Percentiles rank a stretch among this genome's conserved stretches.
These are phyloP conservation scores for Atherinomorus stipes DNA, from an alignment of 2,113 vertebrate species.

Conservation along the genomic window DNA sequence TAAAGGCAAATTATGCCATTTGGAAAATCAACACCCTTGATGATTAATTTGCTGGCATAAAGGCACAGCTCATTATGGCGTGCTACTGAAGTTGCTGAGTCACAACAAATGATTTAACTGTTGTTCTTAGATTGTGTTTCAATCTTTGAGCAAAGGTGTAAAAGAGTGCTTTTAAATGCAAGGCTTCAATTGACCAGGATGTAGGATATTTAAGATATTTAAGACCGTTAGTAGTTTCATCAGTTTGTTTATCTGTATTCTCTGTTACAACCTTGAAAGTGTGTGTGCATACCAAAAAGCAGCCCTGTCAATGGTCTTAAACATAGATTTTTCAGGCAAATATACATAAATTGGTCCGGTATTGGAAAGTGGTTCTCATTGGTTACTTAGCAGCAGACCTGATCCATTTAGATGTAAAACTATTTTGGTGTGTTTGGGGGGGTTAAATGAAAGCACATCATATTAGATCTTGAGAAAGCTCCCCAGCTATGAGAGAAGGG, in stretches of 20 bases:
- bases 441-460: constrained; percentile 55
- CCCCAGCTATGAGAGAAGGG: constrained; percentile 7
- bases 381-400: constrained; percentile 62
- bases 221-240: not conserved
- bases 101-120: constrained; percentile 16
- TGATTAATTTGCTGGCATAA: constrained; percentile 26
- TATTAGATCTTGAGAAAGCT: not conserved
- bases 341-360: constrained; percentile 37
- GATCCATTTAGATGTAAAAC: constrained; percentile 63
- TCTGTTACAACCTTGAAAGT: too few species aligned
- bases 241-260: not conserved
- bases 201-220: not conserved
- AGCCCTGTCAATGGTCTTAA: not conserved
- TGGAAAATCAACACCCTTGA: constrained; percentile 27
- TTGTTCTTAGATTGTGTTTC: constrained; percentile 5
- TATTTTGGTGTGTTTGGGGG: constrained; percentile 63
- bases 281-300: not conserved
- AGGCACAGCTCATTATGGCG: constrained; percentile 30
- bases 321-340: constrained; percentile 6
- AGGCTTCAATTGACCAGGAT: not conserved
- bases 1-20: constrained; percentile 41
- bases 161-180: not conserved
- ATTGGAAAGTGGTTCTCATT: constrained; percentile 38
- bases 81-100: constrained; percentile 21
- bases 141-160: constrained; percentile 6